Base-by-base conservation (phyloP, 2,113 vertebrate genomes). In the Merops nubicus region DNA sequence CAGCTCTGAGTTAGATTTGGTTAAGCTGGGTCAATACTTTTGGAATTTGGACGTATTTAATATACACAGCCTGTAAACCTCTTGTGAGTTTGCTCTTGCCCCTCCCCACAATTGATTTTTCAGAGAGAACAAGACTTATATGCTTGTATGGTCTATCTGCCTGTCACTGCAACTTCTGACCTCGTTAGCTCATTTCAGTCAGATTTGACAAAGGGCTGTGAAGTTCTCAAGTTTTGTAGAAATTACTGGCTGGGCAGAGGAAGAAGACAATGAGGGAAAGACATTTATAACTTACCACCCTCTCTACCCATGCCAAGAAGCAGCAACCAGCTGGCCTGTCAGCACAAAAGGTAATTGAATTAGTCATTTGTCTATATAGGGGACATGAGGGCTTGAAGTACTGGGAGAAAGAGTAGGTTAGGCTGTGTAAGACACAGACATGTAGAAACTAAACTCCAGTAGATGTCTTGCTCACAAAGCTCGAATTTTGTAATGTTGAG, bases 271-370 rank as follows among this genome's bases (percentile, higher is more conserved):
- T 81, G 80, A 93, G 50, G 60, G 60, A 93, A 74, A 92, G 60
- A 75, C 80, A 25, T 85, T 89, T 96, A 59, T 83, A 91, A 81
- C 64, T 93, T 69, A 63, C 34, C 43, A n/a, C n/a, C n/a, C 62
- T 90, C 29, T 74, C 83, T 92, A n/a, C 5, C 56, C 43, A n/a
- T 96, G 86, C 83, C 47, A 74, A 84, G 80, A 91, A 86, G 72
- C 51, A 95, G 73, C 72, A 93, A 96, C 82, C 92, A 94, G 89
- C 80, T 96, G 93, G 86, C 50, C 84, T 96, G 89, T 91, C 76
- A 96, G 83, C 83, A 78, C 34, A 31, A 56, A 92, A 74, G 76
- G 91, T 93, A 96, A 93, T 91, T 84, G 64, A 95, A 75, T 96
- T 96, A 96, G 88, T 92, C 50, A 91, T 92, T 91, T 89, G 76